A percentile compares a stretch with the other conserved stretches of the same genome.
Evolutionary conservation across 2,113 vertebrate genomes (phyloP).

Genomic region (Malaclemys terrapin): DNA sequence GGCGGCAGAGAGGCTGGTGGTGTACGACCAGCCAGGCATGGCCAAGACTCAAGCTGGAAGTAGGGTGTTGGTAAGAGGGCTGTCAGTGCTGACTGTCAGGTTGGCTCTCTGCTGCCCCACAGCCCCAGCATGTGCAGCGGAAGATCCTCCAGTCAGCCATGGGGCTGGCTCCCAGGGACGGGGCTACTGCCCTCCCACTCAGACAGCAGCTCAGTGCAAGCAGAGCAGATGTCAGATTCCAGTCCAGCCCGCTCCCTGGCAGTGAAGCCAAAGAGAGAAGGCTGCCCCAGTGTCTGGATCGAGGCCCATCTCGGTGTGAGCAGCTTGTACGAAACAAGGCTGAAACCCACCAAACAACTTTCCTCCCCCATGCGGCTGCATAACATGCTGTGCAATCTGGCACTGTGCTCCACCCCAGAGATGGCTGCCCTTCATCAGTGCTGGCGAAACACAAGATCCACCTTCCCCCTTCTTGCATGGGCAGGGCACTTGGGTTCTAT

Average conservation of each 20-base stretch:
- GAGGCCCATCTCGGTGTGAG: neutral
- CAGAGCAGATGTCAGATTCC: neutral
- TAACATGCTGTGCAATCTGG: neutral
- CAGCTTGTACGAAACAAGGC: neutral
- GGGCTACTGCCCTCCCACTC: too few species aligned
- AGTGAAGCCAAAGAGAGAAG: neutral
- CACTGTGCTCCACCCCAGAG: neutral
- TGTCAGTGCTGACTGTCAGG: neutral
- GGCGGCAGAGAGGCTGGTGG: too few species aligned
- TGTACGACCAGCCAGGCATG: too few species aligned
- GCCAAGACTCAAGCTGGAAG: too few species aligned
- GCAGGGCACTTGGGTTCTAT: neutral
- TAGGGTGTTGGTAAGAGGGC: neutral
- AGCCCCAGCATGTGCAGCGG: neutral
- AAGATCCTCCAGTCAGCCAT: neutral
- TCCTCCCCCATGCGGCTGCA: neutral
- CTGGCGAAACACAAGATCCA: neutral
- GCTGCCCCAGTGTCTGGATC: neutral
- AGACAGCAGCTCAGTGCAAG: too few species aligned
- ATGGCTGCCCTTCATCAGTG: neutral
- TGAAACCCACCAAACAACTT: neutral
- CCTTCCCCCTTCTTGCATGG: neutral
- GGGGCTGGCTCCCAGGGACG: too few species aligned
- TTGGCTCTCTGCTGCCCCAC: neutral
- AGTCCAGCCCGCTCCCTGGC: neutral